Base-by-base conservation (phyloP, 2,888 invertebrate genomes). In the Parnassius glacialis region DNA sequence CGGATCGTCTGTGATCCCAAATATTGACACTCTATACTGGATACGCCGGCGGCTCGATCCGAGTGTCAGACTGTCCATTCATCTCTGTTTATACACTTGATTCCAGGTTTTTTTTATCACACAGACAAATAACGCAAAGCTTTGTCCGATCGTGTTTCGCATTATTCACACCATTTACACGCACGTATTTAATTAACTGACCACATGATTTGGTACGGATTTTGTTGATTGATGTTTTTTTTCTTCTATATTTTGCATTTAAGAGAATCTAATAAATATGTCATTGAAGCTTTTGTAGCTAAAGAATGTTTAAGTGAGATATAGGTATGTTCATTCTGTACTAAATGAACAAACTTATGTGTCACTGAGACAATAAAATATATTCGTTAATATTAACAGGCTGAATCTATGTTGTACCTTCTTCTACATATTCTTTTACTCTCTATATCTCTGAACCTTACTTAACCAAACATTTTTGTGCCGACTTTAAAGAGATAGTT, bases 11-110 rank as follows among this genome's bases (percentile, higher is more conserved):
- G 72, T 73, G 78, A 79, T 79, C 73, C 76, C 83, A 82, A 85
- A 85, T 84, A 85, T 84, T 85, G 84, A 83, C 81, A 80, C 74
- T 74, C 67, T 73, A 74, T 77, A 79, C 74, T 65, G 47, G 47
- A 44, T 57, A 51, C 59, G 56, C 41, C 61, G 62, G 20, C 54
- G 47, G 54, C 44, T 47, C 45, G 57, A 45, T 34, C n/a, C 52
- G 41, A 44, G 52, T 11, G 45, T 16, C 45, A 12, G n/a, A 9
- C 16, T 16, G 50, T 16, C 44, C 50, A 41, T 44, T 50, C 54
- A n/a, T 13, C 25, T 48, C 45, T 56, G 25, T 50, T 57, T 57
- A 48, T 47, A 16, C 59, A 47, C 44, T 10, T 20, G 52, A 43
- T 54, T n/a, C 20, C 48, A 20, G 9, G 3, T 56, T 42, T 52